Percentiles rank a stretch among this genome's conserved stretches.
These are phyloP conservation scores for Drosophila sordidapex DNA, from an alignment of 2,888 invertebrate species.

Conservation along the genomic window DNA sequence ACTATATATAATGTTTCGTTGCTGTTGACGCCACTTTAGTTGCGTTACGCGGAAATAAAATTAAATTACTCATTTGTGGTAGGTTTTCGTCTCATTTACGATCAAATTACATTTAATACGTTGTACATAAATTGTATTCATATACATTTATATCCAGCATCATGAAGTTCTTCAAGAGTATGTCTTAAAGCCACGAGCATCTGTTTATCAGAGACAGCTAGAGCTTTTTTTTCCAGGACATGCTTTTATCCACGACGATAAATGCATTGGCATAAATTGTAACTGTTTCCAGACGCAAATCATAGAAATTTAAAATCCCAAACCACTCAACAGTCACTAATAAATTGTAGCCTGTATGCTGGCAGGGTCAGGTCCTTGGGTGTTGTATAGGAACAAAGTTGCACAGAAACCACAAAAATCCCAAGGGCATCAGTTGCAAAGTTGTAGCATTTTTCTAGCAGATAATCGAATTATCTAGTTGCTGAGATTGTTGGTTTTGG, in stretches of 20 bases:
- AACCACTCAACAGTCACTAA: constrained; percentile 3
- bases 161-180: background rate
- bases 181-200: background rate
- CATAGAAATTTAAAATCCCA: background rate
- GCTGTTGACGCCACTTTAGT: constrained; percentile 52
- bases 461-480: constrained; percentile 57
- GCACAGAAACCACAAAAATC: constrained; percentile 1
- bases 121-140: constrained; percentile 39
- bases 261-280: constrained; percentile 17
- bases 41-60: constrained; percentile 61
- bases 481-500: constrained; percentile 9
- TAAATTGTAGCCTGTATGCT: constrained; percentile 4
- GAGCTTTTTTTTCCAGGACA: background rate
- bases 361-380: background rate
- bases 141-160: background rate
- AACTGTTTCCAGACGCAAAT: constrained; percentile 6
- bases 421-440: constrained; percentile 7
- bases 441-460: constrained; percentile 36
- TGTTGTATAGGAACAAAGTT: background rate
- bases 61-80: constrained; percentile 71
- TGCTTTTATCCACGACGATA: constrained; percentile 8
- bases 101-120: constrained; percentile 56
- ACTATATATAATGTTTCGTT: constrained; percentile 20
- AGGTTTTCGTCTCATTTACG: constrained; percentile 56
- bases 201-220: background rate